Percentiles rank a stretch among this genome's conserved stretches.
Conservation (phyloP, 2,888 invertebrate genomes). For the Lymantria monacha region DNA sequence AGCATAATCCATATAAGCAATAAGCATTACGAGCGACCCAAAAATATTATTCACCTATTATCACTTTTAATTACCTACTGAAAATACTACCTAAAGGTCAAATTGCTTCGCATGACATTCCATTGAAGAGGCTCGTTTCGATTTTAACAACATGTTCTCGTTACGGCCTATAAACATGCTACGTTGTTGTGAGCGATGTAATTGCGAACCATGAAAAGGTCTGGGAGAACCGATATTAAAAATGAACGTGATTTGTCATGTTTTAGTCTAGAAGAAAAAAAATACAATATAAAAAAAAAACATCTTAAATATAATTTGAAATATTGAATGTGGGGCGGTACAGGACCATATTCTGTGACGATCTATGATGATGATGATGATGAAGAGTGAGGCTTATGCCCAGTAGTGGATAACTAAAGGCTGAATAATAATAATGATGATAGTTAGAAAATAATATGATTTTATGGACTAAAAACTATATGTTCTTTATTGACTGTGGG, state of each 20-base stretch:
- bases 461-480: no score
- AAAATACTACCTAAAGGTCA: constrained; percentile 19
- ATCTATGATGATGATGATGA: no score
- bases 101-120: constrained; percentile 20
- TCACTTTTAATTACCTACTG: constrained; percentile 29
- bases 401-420: no score
- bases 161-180: constrained; percentile 19
- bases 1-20: background rate
- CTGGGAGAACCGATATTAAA: constrained; percentile 9
- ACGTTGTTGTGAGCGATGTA: constrained; percentile 13
- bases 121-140: constrained; percentile 18
- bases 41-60: constrained; percentile 15
- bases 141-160: constrained; percentile 19
- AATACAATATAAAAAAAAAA: no score
- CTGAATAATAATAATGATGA: no score
- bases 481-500: no score
- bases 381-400: no score
- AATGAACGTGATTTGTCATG: background rate
- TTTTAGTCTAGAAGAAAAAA: no score
- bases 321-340: no score
- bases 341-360: no score
- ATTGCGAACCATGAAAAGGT: constrained; percentile 10
- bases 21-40: constrained; percentile 12
- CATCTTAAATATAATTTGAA: no score
- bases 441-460: no score